A percentile compares a stretch with the other conserved stretches of the same genome.
Evolutionary conservation across 2,888 invertebrate genomes (phyloP).

Genomic region (Lasioglossum lativentre): DNA sequence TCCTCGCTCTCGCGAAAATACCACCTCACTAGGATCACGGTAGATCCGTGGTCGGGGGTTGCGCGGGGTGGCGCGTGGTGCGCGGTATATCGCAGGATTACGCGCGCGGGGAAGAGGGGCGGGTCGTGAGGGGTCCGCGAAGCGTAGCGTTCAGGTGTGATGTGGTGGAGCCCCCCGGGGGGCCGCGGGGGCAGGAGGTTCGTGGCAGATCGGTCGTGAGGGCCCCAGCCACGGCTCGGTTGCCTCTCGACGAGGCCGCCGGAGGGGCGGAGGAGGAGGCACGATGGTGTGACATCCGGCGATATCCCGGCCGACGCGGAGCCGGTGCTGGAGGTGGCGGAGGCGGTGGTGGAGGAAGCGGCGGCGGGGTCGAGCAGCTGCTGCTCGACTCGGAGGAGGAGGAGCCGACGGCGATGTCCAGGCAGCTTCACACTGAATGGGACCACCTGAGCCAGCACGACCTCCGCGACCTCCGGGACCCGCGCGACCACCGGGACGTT

Average conservation of each 20-base stretch:
- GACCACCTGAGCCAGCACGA: conserved; percentile 76
- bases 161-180: conserved; percentile 82
- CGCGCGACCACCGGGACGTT: conserved; percentile 74
- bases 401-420: conserved; percentile 82
- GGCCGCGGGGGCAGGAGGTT: conserved; percentile 77
- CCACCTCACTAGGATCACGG: not conserved
- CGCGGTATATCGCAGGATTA: conserved; percentile 14
- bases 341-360: conserved; percentile 68
- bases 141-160: conserved; percentile 80
- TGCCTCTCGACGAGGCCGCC: conserved; percentile 86
- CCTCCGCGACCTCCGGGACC: conserved; percentile 69
- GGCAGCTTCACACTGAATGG: conserved; percentile 79
- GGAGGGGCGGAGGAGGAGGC: conserved; percentile 80
- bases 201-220: conserved; percentile 81
- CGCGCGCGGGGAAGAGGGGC: conserved; percentile 49
- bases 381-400: conserved; percentile 84
- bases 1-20: not conserved
- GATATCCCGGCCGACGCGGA: conserved; percentile 79
- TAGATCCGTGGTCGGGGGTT: not conserved
- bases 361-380: conserved; percentile 79
- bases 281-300: conserved; percentile 83
- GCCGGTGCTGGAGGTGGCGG: conserved; percentile 72
- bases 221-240: conserved; percentile 79
- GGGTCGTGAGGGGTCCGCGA: conserved; percentile 76
- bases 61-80: not conserved